Conservation (phyloP, 2,797 vertebrate genomes). For the Pogoniulus pusillus region DNA sequence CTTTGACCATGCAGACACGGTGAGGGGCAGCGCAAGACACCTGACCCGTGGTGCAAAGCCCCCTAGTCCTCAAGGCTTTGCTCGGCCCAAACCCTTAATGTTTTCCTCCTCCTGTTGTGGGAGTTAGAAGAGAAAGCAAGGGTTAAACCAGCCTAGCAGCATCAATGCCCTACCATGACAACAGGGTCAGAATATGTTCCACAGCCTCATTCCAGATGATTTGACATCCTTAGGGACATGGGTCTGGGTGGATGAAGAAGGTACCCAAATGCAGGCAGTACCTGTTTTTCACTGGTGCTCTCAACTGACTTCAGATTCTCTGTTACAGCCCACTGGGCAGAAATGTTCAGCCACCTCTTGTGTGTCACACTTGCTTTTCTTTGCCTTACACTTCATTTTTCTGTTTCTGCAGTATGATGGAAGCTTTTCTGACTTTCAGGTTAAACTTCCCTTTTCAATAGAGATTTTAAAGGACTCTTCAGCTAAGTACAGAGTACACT, state of each 20-base stretch:
- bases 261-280: neutral
- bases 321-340: neutral
- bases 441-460: neutral
- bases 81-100: too few relatives aligned
- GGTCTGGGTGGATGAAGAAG: neutral
- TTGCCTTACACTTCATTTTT: neutral
- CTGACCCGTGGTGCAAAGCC: too few relatives aligned
- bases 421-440: neutral
- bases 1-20: too few relatives aligned
- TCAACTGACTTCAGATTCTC: neutral
- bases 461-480: neutral
- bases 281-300: neutral
- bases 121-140: too few relatives aligned
- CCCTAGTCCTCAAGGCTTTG: too few relatives aligned
- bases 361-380: neutral
- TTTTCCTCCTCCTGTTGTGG: too few relatives aligned
- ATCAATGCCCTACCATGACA: too few relatives aligned
- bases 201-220: neutral
- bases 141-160: too few relatives aligned
- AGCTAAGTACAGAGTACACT: neutral
- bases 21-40: too few relatives aligned
- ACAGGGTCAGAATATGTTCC: neutral
- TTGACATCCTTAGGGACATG: neutral
- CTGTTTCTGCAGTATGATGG: neutral
- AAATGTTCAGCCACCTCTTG: neutral